Conservation (phyloP, 2,797 vertebrate genomes). For the Gallirallus australis region DNA sequence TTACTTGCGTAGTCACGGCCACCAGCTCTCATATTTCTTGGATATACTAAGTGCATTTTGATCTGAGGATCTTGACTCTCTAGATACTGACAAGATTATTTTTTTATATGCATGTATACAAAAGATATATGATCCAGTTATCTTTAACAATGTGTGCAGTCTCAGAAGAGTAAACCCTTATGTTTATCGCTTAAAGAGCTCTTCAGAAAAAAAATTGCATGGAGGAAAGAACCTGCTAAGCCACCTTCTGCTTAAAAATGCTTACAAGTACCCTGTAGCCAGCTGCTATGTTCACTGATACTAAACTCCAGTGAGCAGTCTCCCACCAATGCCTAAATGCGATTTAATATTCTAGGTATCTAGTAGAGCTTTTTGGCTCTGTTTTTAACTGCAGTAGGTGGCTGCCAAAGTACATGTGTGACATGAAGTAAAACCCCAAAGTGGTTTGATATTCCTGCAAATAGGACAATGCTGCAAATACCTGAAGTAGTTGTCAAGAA, state of each 20-base stretch:
- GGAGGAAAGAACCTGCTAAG: not conserved
- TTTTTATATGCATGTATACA: not conserved
- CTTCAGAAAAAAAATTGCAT: not conserved
- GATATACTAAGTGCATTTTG: not conserved
- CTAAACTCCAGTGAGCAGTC: not conserved
- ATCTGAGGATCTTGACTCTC: conserved; percentile 3
- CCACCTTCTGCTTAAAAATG: not conserved
- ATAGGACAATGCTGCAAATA: not conserved
- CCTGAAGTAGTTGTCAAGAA: not conserved
- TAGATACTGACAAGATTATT: not conserved
- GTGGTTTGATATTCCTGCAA: not conserved
- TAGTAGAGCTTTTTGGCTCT: not conserved
- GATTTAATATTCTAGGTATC: not conserved
- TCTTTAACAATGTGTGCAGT: not conserved
- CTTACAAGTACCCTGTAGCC: not conserved
- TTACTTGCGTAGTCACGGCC: not conserved
- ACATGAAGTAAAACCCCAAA: not conserved
- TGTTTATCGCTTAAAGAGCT: not conserved
- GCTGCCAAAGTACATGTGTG: not conserved
- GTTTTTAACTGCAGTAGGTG: not conserved
- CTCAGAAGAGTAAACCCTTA: not conserved
- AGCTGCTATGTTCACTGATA: not conserved
- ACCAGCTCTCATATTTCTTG: not conserved
- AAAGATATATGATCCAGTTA: not conserved
- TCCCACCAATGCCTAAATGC: not conserved